Conservation (phyloP, 2,888 invertebrate genomes). For the Cosmorhoe ocellata region DNA sequence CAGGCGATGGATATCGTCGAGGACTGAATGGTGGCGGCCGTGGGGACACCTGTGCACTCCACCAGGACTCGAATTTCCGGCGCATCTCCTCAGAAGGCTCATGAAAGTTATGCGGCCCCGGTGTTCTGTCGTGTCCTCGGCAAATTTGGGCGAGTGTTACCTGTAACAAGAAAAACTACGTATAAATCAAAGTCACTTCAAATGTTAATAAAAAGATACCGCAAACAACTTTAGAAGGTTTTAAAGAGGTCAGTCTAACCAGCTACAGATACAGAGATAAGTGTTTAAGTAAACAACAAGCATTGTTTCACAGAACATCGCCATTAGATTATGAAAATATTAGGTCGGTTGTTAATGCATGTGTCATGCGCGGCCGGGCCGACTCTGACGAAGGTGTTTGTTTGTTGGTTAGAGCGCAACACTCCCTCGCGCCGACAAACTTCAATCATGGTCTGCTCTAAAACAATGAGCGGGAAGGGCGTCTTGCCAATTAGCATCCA, state of each 20-base stretch:
- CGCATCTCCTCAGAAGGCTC: conserved; percentile 92
- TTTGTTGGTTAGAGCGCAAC: conserved; percentile 72
- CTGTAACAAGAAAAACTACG: conserved; percentile 76
- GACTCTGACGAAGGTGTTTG: conserved; percentile 69
- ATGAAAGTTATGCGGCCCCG: conserved; percentile 84
- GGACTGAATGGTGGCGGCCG: conserved; percentile 78
- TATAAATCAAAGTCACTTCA: conserved; percentile 42
- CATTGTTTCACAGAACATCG: conserved; percentile 82
- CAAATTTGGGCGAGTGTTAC: conserved; percentile 91
- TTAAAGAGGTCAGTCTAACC: conserved; percentile 80
- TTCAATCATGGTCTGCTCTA: conserved; percentile 81
- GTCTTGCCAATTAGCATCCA: conserved; percentile 78
- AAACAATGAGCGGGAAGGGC: conserved; percentile 81
- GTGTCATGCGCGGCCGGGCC: conserved; percentile 74
- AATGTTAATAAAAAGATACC: conserved; percentile 57
- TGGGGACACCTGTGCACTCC: conserved; percentile 88
- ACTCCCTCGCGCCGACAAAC: conserved; percentile 69
- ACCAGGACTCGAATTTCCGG: conserved; percentile 96
- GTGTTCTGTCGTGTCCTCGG: conserved; percentile 87
- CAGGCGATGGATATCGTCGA: conserved; percentile 75
- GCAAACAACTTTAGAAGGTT: conserved; percentile 76
- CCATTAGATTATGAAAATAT: conserved; percentile 83
- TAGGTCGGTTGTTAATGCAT: conserved; percentile 80
- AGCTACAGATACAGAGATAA: conserved; percentile 76
- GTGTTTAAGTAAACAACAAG: conserved; percentile 72